Conservation (phyloP, 2,888 invertebrate genomes). For the Clusia tigrina region DNA sequence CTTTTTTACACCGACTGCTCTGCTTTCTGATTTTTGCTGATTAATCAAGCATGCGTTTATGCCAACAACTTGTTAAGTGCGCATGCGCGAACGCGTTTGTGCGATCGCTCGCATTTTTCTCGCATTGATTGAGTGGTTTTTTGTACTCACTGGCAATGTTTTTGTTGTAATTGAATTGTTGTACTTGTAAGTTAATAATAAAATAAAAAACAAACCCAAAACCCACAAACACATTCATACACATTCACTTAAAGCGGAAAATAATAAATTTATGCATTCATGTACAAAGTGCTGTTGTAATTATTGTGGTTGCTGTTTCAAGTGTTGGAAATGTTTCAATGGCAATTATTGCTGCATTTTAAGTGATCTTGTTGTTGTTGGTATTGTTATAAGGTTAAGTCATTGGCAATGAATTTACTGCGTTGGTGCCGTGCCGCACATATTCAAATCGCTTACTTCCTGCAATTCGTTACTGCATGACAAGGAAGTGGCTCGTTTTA, state of each 20-base stretch:
- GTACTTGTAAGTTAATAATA: neutral
- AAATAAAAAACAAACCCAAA: neutral
- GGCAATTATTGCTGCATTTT: neutral
- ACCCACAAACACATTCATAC: neutral
- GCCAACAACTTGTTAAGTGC: constrained; percentile 1
- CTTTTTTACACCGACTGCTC: neutral
- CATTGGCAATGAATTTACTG: constrained; percentile 9
- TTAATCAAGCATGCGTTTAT: constrained; percentile 8
- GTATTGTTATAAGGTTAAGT: neutral
- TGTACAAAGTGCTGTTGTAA: neutral
- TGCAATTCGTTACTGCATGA: too few species aligned
- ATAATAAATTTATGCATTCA: constrained; percentile 7
- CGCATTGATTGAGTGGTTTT: constrained; percentile 1
- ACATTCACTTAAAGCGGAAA: neutral
- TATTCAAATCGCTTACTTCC: neutral
- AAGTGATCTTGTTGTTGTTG: neutral
- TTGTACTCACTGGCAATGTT: neutral
- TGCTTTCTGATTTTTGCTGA: constrained; percentile 4
- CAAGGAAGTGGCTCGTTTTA: too few species aligned
- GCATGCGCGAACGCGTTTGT: constrained; percentile 7
- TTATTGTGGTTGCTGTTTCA: constrained; percentile 24
- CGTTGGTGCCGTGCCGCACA: neutral
- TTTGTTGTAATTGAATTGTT: constrained; percentile 5
- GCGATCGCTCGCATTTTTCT: neutral
- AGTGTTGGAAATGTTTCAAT: constrained; percentile 8